Evolutionary conservation across 2,113 vertebrate genomes (phyloP), one percentile per base, ranked within the genome.

Genomic region (Rhabdornis inornatus): DNA sequence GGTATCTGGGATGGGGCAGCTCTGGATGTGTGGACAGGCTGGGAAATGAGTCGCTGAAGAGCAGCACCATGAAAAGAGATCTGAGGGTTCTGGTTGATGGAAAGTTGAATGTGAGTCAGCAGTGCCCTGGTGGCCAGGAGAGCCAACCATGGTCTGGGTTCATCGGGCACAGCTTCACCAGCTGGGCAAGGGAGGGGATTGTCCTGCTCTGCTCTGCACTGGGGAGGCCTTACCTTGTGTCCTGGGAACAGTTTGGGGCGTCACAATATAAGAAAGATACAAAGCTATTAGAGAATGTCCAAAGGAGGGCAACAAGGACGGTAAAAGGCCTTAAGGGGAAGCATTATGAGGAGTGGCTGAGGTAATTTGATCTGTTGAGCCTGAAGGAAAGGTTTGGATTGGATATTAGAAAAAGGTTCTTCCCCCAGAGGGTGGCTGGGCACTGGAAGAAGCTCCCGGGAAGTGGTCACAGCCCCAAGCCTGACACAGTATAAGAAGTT

Each of bases 91-190:
- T 33, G 31, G 45, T 37, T 0, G 3, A 27, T 3, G 2, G 61
- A 0, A 50, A 42, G 33, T 15, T 44, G 31, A 68, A 37, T 15
- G 5, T 59, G 6, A 52, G 14, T 7, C 33, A 77, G 14, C 31
- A 68, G 33, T 60, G 72, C 21, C 52, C 9, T 11, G 6, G 6
- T 33, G 68, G 72, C 45, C 63, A 22, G 14, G 37, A 68, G 37
- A 8, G 31, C 21, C 45, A 77, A 0, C 0, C 0, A 0, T 68
- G 33, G 27, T 22, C 72, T 37, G 53, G 15, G 19, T 57, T 0
- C 33, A 44, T 15, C 53, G 59, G 71, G 27, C 11, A 42, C 53
- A 76, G 25, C 31, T 44, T 27, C 1, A 0, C 2, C 52, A 35
- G 11, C 37, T 0, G 0, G 33, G 7, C 33, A 52, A 52, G 14